Percentiles rank a stretch among this genome's conserved stretches.
These are phyloP conservation scores for Sarcophaga bullata DNA, from an alignment of 1,140 invertebrate species.

Conservation along the genomic window DNA sequence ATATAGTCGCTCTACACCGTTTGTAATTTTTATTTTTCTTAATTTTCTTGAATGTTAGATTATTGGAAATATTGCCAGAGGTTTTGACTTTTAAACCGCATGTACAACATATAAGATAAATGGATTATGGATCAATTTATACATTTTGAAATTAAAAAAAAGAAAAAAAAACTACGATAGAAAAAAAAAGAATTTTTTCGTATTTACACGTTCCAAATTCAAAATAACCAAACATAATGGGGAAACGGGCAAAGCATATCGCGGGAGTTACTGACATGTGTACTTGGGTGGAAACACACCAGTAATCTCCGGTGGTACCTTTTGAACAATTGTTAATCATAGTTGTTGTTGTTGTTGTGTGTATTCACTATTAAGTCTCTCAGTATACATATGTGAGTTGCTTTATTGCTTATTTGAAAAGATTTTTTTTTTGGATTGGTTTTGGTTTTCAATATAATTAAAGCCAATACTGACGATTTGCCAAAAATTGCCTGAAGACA, in stretches of 20 bases:
- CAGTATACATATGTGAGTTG: no score
- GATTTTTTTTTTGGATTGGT: no score
- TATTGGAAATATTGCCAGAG: not conserved
- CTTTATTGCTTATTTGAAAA: no score
- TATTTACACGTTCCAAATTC: not conserved
- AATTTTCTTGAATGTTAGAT: no score
- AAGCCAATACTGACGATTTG: constrained; percentile 11
- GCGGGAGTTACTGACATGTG: not conserved
- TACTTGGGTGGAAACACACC: not conserved
- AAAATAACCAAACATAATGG: not conserved
- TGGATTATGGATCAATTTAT: constrained; percentile 5
- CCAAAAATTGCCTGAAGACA: not conserved
- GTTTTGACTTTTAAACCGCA: constrained; percentile 8
- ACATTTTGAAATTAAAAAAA: not conserved
- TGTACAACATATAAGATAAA: not conserved
- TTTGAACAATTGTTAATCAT: constrained; percentile 21
- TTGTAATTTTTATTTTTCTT: no score
- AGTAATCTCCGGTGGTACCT: not conserved
- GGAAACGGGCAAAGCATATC: not conserved
- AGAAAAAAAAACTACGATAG: no score
- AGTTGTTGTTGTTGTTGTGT: not conserved
- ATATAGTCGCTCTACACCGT: no score
- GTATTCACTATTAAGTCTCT: no score
- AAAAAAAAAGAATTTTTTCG: not conserved
- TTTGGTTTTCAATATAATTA: not conserved